These are phyloP conservation scores for Hyles vespertilio DNA, from an alignment of 1,140 invertebrate genomes.

Conservation along the genomic window DNA sequence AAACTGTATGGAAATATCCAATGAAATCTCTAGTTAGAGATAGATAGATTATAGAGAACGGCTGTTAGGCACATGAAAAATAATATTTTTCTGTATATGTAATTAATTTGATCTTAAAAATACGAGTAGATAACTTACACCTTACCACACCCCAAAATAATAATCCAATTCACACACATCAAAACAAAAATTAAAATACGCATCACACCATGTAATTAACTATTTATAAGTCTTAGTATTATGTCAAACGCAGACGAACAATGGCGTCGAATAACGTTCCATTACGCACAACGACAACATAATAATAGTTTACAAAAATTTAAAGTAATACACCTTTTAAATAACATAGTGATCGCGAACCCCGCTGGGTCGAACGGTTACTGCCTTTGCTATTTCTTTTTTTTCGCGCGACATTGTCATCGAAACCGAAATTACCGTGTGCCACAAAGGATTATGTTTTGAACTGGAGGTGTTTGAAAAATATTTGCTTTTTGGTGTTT, in stretches of 20 bases:
- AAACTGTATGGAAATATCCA: too few relatives aligned
- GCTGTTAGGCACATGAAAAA: too few relatives aligned
- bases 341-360: constrained; percentile 59
- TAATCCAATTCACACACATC: too few relatives aligned
- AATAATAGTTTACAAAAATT: constrained; percentile 34
- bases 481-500: constrained; percentile 57
- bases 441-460: constrained; percentile 58
- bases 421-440: constrained; percentile 57
- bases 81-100: too few relatives aligned
- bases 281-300: constrained; percentile 46
- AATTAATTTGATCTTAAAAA: too few relatives aligned
- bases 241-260: constrained; percentile 12
- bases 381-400: constrained; percentile 15
- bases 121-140: too few relatives aligned
- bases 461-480: constrained; percentile 59
- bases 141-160: too few relatives aligned
- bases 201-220: too few relatives aligned
- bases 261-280: constrained; percentile 9
- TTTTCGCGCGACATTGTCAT: constrained; percentile 56
- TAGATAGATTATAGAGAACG: too few relatives aligned
- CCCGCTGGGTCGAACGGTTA: constrained; percentile 56
- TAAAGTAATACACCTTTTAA: constrained; percentile 35
- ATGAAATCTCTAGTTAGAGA: too few relatives aligned
- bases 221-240: too few relatives aligned
- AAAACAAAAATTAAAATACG: too few relatives aligned